phyloP scores from a whole-genome alignment of 1,140 invertebrate species.

The Colletes latitarsis region DNA sequence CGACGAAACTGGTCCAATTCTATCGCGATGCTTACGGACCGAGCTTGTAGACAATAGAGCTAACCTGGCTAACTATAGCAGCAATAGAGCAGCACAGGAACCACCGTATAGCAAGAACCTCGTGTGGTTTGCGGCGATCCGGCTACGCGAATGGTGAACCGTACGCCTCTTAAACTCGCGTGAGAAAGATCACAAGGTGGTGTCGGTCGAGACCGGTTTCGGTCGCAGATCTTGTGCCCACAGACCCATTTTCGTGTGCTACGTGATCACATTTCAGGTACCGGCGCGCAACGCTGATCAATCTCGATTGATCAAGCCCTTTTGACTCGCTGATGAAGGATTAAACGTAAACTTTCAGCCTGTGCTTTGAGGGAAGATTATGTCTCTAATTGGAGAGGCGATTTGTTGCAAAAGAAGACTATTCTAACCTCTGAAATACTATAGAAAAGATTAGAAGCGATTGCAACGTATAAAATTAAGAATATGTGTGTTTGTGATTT shows the following conservation, averaged over 20 bases:
- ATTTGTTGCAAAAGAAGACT: neutral
- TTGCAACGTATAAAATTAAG: no score
- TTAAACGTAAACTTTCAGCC: neutral
- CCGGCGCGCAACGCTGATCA: neutral
- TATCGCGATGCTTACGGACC: slow-evolving; percentile 12
- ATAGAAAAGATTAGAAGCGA: no score
- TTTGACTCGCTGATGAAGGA: neutral
- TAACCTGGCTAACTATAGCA: neutral
- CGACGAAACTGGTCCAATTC: slow-evolving; percentile 13
- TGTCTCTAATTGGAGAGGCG: neutral
- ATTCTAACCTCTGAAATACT: no score
- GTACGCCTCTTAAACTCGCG: slow-evolving; percentile 37
- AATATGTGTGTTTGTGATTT: no score
- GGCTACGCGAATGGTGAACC: slow-evolving; percentile 33
- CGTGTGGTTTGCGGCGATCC: slow-evolving; percentile 50
- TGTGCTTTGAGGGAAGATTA: neutral
- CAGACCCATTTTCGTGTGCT: slow-evolving; percentile 18
- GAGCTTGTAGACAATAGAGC: slow-evolving; percentile 11
- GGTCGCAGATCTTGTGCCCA: slow-evolving; percentile 4
- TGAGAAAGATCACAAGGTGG: slow-evolving; percentile 51
- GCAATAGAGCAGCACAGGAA: slow-evolving; percentile 28
- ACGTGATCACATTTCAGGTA: neutral
- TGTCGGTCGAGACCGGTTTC: slow-evolving; percentile 55
- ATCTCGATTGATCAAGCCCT: neutral
- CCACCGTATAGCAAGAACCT: slow-evolving; percentile 42